Evolutionary conservation across 2,113 vertebrate genomes (phyloP), one percentile per base, ranked within the genome.

Genomic region (Pterocles orientalis): DNA sequence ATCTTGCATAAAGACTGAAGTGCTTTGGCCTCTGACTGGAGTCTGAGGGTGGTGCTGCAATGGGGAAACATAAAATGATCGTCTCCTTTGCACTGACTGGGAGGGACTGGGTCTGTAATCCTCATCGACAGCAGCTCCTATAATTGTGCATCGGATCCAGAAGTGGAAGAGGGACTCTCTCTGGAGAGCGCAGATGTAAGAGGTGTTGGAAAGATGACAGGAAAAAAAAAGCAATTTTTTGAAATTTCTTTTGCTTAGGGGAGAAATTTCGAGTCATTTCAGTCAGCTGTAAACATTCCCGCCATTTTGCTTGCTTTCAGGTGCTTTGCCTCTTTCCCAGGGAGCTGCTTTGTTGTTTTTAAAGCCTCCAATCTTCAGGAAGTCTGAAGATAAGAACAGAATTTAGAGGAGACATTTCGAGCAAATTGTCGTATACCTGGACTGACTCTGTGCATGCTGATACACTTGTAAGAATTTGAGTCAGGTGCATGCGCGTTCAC

Each of bases 221-320:
- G 71, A 47, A 78, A 90, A 84, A 94, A 71, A 66, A 41, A 14
- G 14, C 41, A 93, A 77, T 80, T 85, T 64, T 65, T 79, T 72
- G 85, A 94, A 92, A 91, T 85, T 82, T 88, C 78, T 93, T 88
- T 45, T 71, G 88, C 77, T 70, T 80, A 7, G 48, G 66, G 88
- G 86, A 79, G 83, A 93, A 92, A 82, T 94, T 86, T 88, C 62
- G 68, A 34, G 77, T 79, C 9, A 88, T 94, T 89, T 86, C 70
- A 82, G 69, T 1, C 16, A 79, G 86, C 73, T 76, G 73, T 79
- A 91, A 96, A 79, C 57, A 69, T 79, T 77, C 77, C 53, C 88
- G 61, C 92, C 86, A 45, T 79, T 96, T 78, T 60, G 6, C 41
- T 78, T 70, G 66, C 78, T 82, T 91, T 93, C 66, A 36, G n/a